These are phyloP conservation scores for Megalurothrips usitatus DNA, from an alignment of 2,888 invertebrate species.

Conservation along the genomic window DNA sequence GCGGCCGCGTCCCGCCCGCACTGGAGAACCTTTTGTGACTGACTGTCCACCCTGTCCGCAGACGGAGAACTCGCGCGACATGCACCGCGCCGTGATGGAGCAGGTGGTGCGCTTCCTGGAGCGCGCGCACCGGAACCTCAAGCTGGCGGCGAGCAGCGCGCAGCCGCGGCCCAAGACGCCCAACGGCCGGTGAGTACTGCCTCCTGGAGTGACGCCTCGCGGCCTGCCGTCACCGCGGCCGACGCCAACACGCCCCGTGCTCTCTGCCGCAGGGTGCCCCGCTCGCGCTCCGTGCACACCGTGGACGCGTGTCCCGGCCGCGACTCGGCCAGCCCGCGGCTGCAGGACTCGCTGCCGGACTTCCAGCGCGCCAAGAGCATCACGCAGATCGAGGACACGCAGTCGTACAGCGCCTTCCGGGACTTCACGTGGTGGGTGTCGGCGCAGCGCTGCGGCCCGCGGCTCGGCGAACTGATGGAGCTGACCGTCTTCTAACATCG, in stretches of 20 bases:
- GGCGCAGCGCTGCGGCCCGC: not conserved
- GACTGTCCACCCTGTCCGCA: conserved; percentile 31
- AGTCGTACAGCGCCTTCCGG: conserved; percentile 49
- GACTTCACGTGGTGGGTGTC: conserved; percentile 57
- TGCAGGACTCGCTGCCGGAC: conserved; percentile 41
- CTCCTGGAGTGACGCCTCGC: not conserved
- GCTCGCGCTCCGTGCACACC: conserved; percentile 53
- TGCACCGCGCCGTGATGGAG: conserved; percentile 67
- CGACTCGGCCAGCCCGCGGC: conserved; percentile 34
- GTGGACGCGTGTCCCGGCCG: conserved; percentile 42
- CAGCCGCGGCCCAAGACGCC: conserved; percentile 35
- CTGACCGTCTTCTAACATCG: no score
- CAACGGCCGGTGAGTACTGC: conserved; percentile 32
- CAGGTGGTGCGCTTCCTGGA: conserved; percentile 66
- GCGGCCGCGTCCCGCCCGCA: conserved; percentile 1
- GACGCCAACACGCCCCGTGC: conserved; percentile 37
- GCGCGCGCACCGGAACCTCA: conserved; percentile 62
- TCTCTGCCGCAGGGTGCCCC: conserved; percentile 51
- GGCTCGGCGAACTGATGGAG: no score
- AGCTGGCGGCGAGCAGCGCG: conserved; percentile 38
- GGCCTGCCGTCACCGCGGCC: conserved; percentile 31
- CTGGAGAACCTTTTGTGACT: not conserved
- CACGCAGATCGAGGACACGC: conserved; percentile 46
- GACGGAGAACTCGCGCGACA: conserved; percentile 64
- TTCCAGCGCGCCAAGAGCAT: conserved; percentile 48